phyloP scores from a whole-genome alignment of 2,888 invertebrate genomes.

The Lasioglossum villosulum region DNA sequence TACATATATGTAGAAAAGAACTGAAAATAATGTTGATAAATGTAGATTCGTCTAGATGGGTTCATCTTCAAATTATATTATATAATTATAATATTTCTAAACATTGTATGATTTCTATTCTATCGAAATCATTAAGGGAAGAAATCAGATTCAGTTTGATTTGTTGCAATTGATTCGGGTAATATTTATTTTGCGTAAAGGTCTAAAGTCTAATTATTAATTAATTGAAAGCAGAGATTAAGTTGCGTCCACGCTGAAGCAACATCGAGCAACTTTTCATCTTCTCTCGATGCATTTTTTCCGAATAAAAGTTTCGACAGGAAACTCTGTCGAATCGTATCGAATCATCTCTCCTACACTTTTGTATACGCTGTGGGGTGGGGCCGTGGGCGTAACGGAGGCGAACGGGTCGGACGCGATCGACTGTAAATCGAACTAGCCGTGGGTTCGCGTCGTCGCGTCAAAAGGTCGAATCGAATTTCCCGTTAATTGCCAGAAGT shows the following conservation, averaged over 20 bases:
- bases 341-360: conserved; percentile 20
- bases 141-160: no score
- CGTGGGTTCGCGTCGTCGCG: conserved; percentile 21
- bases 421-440: conserved; percentile 30
- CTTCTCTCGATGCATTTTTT: background rate
- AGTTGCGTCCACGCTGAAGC: background rate
- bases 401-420: conserved; percentile 17
- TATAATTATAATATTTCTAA: no score
- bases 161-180: no score
- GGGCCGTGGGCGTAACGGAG: background rate
- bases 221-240: background rate
- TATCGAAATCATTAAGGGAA: no score
- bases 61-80: no score
- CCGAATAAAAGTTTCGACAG: background rate
- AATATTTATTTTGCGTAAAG: no score
- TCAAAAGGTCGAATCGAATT: conserved; percentile 52
- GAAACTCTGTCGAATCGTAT: background rate
- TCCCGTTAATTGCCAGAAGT: conserved; percentile 53
- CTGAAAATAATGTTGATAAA: no score
- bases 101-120: no score
- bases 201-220: no score
- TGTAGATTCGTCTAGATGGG: no score
- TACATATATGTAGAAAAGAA: no score
- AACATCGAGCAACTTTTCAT: background rate
- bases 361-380: conserved; percentile 11